Conservation (phyloP, 2,888 invertebrate species). For the Nymphalis urticae region DNA sequence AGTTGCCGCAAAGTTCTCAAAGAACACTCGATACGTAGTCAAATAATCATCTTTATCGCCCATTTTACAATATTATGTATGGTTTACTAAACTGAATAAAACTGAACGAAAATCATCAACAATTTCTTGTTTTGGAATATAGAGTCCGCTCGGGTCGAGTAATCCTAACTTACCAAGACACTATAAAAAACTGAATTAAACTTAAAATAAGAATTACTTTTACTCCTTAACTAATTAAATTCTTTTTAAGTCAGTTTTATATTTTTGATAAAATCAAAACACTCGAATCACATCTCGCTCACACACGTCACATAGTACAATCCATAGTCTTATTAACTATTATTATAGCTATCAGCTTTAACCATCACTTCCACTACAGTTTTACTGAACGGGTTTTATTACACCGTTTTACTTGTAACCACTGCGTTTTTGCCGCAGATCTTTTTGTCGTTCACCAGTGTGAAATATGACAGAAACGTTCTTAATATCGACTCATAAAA, state of each 20-base stretch:
- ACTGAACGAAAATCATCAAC: slow-evolving; percentile 38
- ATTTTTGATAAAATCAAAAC: slow-evolving; percentile 60
- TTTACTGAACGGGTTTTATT: slow-evolving; percentile 5
- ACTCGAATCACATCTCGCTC: slow-evolving; percentile 62
- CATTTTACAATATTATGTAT: slow-evolving; percentile 54
- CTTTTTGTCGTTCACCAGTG: not conserved
- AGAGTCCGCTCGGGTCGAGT: slow-evolving; percentile 25
- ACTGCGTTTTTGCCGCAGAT: slow-evolving; percentile 1
- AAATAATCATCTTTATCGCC: slow-evolving; percentile 86
- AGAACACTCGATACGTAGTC: slow-evolving; percentile 86
- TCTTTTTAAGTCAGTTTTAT: slow-evolving; percentile 24
- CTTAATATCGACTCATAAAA: too few species aligned
- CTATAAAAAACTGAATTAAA: slow-evolving; percentile 29
- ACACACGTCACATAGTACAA: slow-evolving; percentile 47
- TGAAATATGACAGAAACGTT: not conserved
- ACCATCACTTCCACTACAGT: not conserved
- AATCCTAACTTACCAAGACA: slow-evolving; percentile 20
- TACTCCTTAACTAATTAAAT: slow-evolving; percentile 26
- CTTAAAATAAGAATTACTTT: slow-evolving; percentile 36
- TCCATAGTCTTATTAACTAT: slow-evolving; percentile 28
- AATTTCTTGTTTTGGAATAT: slow-evolving; percentile 39
- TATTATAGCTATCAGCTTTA: slow-evolving; percentile 11
- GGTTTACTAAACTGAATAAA: slow-evolving; percentile 30
- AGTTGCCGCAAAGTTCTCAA: slow-evolving; percentile 85
- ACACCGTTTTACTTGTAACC: not conserved